phyloP scores from a whole-genome alignment of 2,888 invertebrate species.

The Drosophila macrospina region DNA sequence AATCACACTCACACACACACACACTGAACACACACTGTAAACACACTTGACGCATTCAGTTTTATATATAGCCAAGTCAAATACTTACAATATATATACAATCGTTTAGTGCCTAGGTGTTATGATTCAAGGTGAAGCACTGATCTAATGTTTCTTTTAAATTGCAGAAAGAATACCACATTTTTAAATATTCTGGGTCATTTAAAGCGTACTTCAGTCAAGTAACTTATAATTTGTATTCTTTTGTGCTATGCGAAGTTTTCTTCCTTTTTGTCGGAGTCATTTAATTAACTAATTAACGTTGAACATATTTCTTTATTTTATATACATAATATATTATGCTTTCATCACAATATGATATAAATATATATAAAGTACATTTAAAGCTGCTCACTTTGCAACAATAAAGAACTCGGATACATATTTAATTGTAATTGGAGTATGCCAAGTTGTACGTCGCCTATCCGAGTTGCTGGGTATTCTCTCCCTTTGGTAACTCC shows the following conservation, averaged over 20 bases:
- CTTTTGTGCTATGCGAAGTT: too few relatives aligned
- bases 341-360: not conserved
- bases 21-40: not conserved
- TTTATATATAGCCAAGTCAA: conserved; percentile 52
- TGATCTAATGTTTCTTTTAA: not conserved
- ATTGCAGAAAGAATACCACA: not conserved
- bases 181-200: too few relatives aligned
- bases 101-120: conserved; percentile 21
- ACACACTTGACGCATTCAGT: conserved; percentile 39
- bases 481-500: conserved; percentile 12
- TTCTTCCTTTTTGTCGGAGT: too few relatives aligned
- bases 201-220: too few relatives aligned
- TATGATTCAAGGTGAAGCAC: not conserved
- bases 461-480: not conserved
- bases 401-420: not conserved
- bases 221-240: too few relatives aligned
- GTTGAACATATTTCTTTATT: not conserved
- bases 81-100: conserved; percentile 23
- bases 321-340: not conserved
- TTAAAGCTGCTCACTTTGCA: not conserved
- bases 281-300: not conserved
- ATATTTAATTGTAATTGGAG: conserved; percentile 4
- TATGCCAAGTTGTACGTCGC: conserved; percentile 11
- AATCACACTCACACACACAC: conserved; percentile 8
- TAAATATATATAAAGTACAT: too few relatives aligned